Conservation (phyloP, 2,113 vertebrate genomes). For the Peromyscus maniculatus region DNA sequence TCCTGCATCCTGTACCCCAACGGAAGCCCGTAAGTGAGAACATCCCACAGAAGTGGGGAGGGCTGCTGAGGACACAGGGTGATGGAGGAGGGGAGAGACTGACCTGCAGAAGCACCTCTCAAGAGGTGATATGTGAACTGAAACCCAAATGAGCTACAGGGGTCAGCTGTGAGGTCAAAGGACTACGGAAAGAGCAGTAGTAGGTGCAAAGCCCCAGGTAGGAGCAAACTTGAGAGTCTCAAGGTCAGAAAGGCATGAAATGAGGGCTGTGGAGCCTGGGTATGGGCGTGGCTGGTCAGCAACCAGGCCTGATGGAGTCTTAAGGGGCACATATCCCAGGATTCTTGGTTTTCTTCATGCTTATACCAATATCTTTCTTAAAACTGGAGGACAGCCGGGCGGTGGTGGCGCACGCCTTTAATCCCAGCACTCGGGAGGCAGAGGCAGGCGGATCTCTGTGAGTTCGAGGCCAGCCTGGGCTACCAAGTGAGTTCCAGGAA, state of each 20-base stretch:
- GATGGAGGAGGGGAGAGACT: neutral
- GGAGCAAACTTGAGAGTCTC: neutral
- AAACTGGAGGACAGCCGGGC: neutral
- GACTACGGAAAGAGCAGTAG: neutral
- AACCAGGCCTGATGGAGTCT: neutral
- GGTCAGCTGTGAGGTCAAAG: neutral
- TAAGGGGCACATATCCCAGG: neutral
- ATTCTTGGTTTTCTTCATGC: neutral
- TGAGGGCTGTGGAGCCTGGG: too few species aligned
- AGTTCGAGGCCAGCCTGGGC: too few species aligned
- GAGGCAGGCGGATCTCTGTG: too few species aligned
- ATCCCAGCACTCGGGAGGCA: too few species aligned
- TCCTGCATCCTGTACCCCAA: neutral
- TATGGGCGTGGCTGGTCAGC: neutral
- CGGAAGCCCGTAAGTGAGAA: neutral
- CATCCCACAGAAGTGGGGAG: neutral
- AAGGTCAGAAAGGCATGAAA: neutral
- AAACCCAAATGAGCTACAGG: neutral
- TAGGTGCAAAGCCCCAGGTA: neutral
- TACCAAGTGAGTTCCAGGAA: too few species aligned
- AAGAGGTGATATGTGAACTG: neutral
- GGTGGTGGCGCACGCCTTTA: too few species aligned
- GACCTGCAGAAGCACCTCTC: neutral
- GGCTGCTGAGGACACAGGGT: neutral
- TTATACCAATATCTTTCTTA: neutral